Evolutionary conservation across 2,113 vertebrate genomes (phyloP).

Genomic region (Cephalopholis sonnerati): DNA sequence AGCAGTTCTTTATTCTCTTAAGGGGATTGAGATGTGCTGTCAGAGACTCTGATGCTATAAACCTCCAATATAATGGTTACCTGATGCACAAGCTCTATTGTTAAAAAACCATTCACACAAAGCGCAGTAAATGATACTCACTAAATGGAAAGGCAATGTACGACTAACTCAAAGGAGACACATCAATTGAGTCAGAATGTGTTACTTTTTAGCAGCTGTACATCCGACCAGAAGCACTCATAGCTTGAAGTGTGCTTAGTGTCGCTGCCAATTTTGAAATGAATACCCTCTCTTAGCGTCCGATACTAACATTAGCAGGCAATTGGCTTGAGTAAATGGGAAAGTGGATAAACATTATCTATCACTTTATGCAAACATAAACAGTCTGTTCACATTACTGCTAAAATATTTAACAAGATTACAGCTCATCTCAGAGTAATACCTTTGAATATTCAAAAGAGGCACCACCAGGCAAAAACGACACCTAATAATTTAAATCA

Average conservation of each 20-base stretch:
- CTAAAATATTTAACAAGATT: constrained; percentile 44
- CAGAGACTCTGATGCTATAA: constrained; percentile 56
- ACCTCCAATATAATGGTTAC: constrained; percentile 52
- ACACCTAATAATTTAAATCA: constrained; percentile 16
- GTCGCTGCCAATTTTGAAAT: constrained; percentile 78
- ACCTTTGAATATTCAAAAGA: constrained; percentile 49
- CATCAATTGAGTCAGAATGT: constrained; percentile 64
- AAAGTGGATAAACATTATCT: constrained; percentile 73
- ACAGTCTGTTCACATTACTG: constrained; percentile 66
- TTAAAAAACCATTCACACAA: constrained; percentile 56
- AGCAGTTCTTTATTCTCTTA: constrained; percentile 59
- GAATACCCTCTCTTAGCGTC: constrained; percentile 72
- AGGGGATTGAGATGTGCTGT: constrained; percentile 58
- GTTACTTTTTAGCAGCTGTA: constrained; percentile 77
- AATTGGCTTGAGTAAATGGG: constrained; percentile 66
- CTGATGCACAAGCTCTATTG: constrained; percentile 59
- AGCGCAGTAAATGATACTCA: constrained; percentile 40
- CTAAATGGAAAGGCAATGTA: constrained; percentile 46
- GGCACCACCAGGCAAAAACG: background rate
- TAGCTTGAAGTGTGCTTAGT: constrained; percentile 73
- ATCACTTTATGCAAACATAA: constrained; percentile 73
- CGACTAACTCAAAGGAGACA: constrained; percentile 61
- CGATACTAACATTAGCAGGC: constrained; percentile 65
- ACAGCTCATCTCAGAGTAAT: constrained; percentile 19
- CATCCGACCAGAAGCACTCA: constrained; percentile 68